Conservation (phyloP, 2,888 invertebrate genomes). For the Diachrysia chrysitis region DNA sequence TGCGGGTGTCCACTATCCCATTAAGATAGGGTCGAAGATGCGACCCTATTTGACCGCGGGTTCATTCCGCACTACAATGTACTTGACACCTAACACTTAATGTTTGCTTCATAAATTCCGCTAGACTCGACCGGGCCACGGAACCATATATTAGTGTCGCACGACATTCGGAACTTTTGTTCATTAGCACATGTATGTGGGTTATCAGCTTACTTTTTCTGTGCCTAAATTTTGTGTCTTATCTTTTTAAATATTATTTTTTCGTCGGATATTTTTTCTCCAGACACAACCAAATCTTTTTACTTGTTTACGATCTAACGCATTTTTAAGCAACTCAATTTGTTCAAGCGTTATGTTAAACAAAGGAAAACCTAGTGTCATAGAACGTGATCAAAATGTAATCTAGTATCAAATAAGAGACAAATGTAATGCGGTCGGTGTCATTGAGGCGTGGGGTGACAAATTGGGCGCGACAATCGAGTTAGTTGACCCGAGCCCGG, state of each 20-base stretch:
- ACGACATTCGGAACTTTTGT: slow-evolving; percentile 63
- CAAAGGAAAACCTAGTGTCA: slow-evolving; percentile 35
- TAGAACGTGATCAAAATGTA: slow-evolving; percentile 59
- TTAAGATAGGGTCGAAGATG: slow-evolving; percentile 76
- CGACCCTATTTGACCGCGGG: slow-evolving; percentile 64
- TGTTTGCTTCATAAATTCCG: slow-evolving; percentile 66
- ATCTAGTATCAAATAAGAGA: slow-evolving; percentile 63
- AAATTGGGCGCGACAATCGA: slow-evolving; percentile 87
- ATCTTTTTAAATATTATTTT: slow-evolving; percentile 36
- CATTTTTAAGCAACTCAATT: slow-evolving; percentile 19
- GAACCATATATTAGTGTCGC: slow-evolving; percentile 74
- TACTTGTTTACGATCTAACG: slow-evolving; percentile 1
- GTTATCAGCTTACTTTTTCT: slow-evolving; percentile 40
- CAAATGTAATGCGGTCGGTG: slow-evolving; percentile 71
- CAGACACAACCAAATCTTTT: slow-evolving; percentile 8
- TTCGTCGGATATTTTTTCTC: slow-evolving; percentile 18
- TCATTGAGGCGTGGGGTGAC: slow-evolving; percentile 74
- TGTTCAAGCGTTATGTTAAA: slow-evolving; percentile 22
- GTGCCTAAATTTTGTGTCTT: slow-evolving; percentile 21
- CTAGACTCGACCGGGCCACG: slow-evolving; percentile 54
- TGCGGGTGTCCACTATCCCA: slow-evolving; percentile 84
- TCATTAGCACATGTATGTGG: slow-evolving; percentile 55
- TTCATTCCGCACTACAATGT: slow-evolving; percentile 63
- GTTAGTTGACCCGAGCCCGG: slow-evolving; percentile 83
- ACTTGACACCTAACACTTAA: slow-evolving; percentile 66